Base-by-base conservation (phyloP, 2,113 vertebrate species). In the Catharus minimus region DNA sequence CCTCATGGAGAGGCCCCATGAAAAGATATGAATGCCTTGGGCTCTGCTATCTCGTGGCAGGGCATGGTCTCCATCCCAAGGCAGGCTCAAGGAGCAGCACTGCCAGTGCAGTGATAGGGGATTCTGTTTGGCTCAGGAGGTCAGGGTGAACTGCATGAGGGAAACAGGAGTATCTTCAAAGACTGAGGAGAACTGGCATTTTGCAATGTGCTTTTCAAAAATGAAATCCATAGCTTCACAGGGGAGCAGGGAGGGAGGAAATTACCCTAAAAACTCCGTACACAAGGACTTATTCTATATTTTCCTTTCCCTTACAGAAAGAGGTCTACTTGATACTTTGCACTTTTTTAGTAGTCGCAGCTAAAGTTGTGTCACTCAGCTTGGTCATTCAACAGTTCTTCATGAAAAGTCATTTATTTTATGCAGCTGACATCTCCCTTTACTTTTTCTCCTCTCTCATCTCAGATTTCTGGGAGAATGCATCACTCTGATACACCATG, bases 71-170 rank as follows among this genome's bases (percentile, higher is more conserved):
- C 43, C 0, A 0, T 75, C 32, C 24, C 41, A 13, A 32, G 0
- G 0, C 67, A 28, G n/a, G 52, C 66, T 65, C n/a, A 12, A 21
- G 56, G 38, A 74, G 47, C 66, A 60, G 53, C 11, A 6, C 67
- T 81, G 76, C 33, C 60, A 28, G 27, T 6, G 15, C 61, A 75
- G 47, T 65, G 95, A 95, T 94, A 94, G 57, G 9, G 17, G 24
- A 47, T 88, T 92, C 91, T 92, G 77, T 78, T 92, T 67, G 32
- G 17, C n/a, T 67, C 36, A 11, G 23, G 3, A 55, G 95, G 95
- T 95, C 95, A 94, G 49, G 73, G 74, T 0, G 53, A 93, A 94
- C 94, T 92, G 57, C 56, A 43, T 9, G 20, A 73, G 68, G 43
- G 33, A 78, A 75, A 68, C 39, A 43, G 10, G 2, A 38, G 13